Percentiles rank a stretch among this genome's conserved stretches.
phyloP scores from a whole-genome alignment of 1,140 invertebrate genomes.

The Lordiphosa stackelbergi region DNA sequence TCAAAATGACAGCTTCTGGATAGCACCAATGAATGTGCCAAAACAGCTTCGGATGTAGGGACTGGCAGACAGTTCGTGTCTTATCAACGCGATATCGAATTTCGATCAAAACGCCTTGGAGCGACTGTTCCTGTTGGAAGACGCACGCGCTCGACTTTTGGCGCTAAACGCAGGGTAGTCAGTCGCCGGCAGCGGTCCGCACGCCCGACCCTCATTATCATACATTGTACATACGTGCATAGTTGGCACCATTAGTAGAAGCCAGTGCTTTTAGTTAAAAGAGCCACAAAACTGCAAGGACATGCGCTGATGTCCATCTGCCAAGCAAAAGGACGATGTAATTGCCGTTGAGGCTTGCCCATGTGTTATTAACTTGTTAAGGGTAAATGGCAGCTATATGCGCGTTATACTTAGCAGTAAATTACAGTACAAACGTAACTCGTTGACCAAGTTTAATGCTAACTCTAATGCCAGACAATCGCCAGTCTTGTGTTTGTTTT shows the following conservation, averaged over 20 bases:
- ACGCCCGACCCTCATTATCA: slow-evolving; percentile 69
- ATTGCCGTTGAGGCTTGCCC: slow-evolving; percentile 56
- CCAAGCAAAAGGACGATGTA: slow-evolving; percentile 46
- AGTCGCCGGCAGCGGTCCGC: too few species aligned
- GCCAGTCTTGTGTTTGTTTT: slow-evolving; percentile 33
- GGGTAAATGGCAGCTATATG: slow-evolving; percentile 39
- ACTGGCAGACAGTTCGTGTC: slow-evolving; percentile 40
- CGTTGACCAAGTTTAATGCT: slow-evolving; percentile 17
- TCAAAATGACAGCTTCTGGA: slow-evolving; percentile 69
- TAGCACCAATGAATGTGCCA: slow-evolving; percentile 20
- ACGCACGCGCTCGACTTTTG: slow-evolving; percentile 55
- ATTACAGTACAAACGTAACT: slow-evolving; percentile 33
- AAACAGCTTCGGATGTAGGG: slow-evolving; percentile 31
- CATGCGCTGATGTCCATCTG: slow-evolving; percentile 55
- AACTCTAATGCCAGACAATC: slow-evolving; percentile 5
- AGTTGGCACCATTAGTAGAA: slow-evolving; percentile 63
- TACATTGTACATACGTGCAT: slow-evolving; percentile 35
- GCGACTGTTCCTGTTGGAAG: slow-evolving; percentile 27
- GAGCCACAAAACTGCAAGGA: slow-evolving; percentile 39
- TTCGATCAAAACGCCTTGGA: slow-evolving; percentile 71
- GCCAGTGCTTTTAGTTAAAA: not conserved
- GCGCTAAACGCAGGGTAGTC: slow-evolving; percentile 53
- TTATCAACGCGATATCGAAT: slow-evolving; percentile 76
- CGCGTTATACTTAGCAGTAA: slow-evolving; percentile 39
- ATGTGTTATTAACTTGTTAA: slow-evolving; percentile 70